phyloP scores from a whole-genome alignment of 2,888 invertebrate genomes.

The Conomelus anceps region DNA sequence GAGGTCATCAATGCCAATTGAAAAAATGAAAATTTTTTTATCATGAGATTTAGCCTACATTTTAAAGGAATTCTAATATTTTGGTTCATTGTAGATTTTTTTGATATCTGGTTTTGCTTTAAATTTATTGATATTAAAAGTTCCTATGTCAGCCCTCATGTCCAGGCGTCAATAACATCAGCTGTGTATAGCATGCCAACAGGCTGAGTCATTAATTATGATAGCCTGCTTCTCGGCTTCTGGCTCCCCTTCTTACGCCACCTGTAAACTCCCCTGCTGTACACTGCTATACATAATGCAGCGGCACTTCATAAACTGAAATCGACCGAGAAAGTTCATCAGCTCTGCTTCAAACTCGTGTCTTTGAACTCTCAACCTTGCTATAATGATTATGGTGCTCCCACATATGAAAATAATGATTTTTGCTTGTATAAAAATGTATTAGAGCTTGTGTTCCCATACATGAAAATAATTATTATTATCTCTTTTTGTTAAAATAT shows the following conservation, averaged over 20 bases:
- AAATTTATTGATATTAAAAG: no score
- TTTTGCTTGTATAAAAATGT: not conserved
- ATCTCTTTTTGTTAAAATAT: no score
- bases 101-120: no score
- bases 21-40: no score
- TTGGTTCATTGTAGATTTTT: no score
- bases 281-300: not conserved
- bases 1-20: no score
- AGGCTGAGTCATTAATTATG: not conserved
- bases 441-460: no score
- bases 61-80: no score
- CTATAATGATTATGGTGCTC: not conserved
- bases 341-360: not conserved
- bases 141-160: not conserved
- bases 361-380: not conserved
- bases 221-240: not conserved
- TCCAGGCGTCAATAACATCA: not conserved
- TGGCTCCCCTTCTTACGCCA: not conserved
- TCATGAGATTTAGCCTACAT: no score
- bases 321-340: not conserved
- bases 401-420: not conserved
- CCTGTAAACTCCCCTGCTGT: no score
- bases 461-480: no score
- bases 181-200: not conserved
- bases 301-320: not conserved